Base-by-base conservation (phyloP, 2,797 vertebrate genomes). In the Tangara arthus region DNA sequence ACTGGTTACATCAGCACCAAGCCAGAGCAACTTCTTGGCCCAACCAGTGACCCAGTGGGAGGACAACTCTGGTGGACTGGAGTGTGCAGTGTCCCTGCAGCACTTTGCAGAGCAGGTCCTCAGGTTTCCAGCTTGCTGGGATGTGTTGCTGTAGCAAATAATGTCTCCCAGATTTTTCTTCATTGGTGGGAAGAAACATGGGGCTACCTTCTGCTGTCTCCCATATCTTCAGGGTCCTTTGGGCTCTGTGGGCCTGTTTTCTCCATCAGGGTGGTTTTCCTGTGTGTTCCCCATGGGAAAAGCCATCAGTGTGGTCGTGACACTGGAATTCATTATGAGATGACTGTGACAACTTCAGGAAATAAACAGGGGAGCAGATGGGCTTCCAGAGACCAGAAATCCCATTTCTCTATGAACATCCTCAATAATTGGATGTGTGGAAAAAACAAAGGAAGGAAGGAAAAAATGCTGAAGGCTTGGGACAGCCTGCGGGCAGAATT, bases 311-410 rank as follows among this genome's bases (percentile, higher is more conserved):
- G 78, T 3, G 3, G 76, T 86, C 0, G 17, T 85, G 75, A 85
- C 0, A 3, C 76, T 87, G 92, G 91, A 93, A 87, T 76, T 91
- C 72, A 88, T 94, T 91, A 89, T 0, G 0, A 82, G 77, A 79
- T 4, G 20, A 49, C 56, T 87, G 55, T 60, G 79, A 91, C n/a
- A 14, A 77, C 81, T 89, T 85, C 93, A 92, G 87, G 82, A 95
- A 96, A 93, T 93, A 94, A 94, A 82, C 89, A 94, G 72, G 76
- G 39, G 69, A 95, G 82, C 92, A 95, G 95, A 94, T 95, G 93
- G 68, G 65, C 65, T 96, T 85, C 76, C 37, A 77, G 78, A 73
- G 81, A 85, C 69, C 90, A 95, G 87, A 87, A 94, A 92, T 91
- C 46, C 65, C 8, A 0, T 80, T 82, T 80, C 71, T 82, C 32